These are phyloP conservation scores for Cheilosia vulpina DNA, from an alignment of 2,888 invertebrate genomes.

Conservation along the genomic window DNA sequence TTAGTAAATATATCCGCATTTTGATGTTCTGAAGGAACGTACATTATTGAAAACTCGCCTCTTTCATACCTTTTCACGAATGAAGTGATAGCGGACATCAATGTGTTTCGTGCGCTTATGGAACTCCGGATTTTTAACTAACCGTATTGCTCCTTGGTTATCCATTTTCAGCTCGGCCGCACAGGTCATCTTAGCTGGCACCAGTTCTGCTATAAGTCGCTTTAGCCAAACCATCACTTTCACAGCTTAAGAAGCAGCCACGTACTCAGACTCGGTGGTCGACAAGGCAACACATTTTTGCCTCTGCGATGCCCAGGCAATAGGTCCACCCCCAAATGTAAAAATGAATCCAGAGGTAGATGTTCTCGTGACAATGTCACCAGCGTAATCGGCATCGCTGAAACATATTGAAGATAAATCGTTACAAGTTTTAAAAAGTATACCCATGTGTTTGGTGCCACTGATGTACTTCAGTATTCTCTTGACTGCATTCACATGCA, in stretches of 20 bases:
- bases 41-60: slow-evolving; percentile 38
- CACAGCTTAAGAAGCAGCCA: slow-evolving; percentile 46
- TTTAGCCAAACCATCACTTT: slow-evolving; percentile 56
- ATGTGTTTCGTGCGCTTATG: slow-evolving; percentile 70
- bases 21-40: slow-evolving; percentile 49
- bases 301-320: slow-evolving; percentile 47
- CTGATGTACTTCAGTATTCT: too few species aligned
- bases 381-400: too few species aligned
- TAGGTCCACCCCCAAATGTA: slow-evolving; percentile 15
- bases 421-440: too few species aligned
- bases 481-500: too few species aligned
- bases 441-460: too few species aligned
- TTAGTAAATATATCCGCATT: slow-evolving; percentile 34
- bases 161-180: slow-evolving; percentile 29
- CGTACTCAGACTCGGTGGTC: slow-evolving; percentile 55
- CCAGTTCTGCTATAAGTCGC: slow-evolving; percentile 10
- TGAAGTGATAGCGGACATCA: slow-evolving; percentile 62
- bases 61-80: slow-evolving; percentile 55
- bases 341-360: slow-evolving; percentile 61
- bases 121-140: slow-evolving; percentile 61
- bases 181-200: background rate
- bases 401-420: too few species aligned
- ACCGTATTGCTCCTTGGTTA: slow-evolving; percentile 48
- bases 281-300: slow-evolving; percentile 52
- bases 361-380: too few species aligned